Evolutionary conservation across 2,113 vertebrate genomes (phyloP).

Genomic region (Pitta sordida): DNA sequence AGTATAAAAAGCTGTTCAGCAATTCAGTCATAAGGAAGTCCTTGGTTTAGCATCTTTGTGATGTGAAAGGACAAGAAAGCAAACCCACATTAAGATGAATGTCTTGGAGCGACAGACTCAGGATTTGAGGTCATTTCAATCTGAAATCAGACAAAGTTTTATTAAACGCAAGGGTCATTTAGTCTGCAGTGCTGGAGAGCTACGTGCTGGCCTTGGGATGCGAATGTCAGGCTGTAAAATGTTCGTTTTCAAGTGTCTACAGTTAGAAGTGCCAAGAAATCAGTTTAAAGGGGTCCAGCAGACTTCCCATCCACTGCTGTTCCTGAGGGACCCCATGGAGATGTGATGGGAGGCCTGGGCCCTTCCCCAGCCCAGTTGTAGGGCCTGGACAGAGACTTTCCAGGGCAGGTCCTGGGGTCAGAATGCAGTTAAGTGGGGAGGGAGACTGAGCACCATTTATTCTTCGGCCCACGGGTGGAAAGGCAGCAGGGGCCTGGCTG

Average conservation of each 20-base stretch:
- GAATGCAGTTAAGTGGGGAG: rapidly evolving
- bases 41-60: background rate
- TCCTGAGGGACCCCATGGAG: rapidly evolving
- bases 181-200: background rate
- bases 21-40: background rate
- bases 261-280: background rate
- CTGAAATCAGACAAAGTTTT: background rate
- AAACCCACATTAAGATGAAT: background rate
- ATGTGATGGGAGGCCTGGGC: background rate
- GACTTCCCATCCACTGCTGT: background rate
- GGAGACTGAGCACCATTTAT: background rate
- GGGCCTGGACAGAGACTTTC: background rate
- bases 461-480: background rate
- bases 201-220: background rate
- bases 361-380: background rate
- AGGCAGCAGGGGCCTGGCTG: background rate
- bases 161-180: background rate
- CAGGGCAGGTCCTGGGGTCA: background rate
- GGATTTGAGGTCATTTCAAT: background rate
- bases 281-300: background rate
- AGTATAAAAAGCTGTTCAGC: background rate
- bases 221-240: background rate
- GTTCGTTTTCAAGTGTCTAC: background rate
- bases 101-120: background rate
- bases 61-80: background rate